These are phyloP conservation scores for honey bee (Apis mellifera) DNA, from an alignment of 1,140 invertebrate species.

Conservation along the genomic window Amel_HAv3.1 CM009939.2:2256001-2256500, in stretches of 20 bases:
- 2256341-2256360: not conserved
- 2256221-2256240: constrained; percentile 26
- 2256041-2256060: too few relatives aligned
- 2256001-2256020: constrained; percentile 52
- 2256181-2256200: constrained; percentile 45
- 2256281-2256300: constrained; percentile 43
- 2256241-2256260: constrained; percentile 30
- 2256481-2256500: too few relatives aligned
- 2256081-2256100: constrained; percentile 2
- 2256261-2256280: constrained; percentile 33
- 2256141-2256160: constrained; percentile 21
- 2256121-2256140: not conserved
- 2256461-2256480: too few relatives aligned
- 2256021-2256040: constrained; percentile 8
- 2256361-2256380: not conserved
- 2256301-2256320: not conserved
- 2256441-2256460: not conserved
- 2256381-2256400: not conserved
- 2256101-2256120: constrained; percentile 20
- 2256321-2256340: not conserved
- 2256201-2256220: constrained; percentile 26
- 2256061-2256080: not conserved
- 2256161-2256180: not conserved
- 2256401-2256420: not conserved
- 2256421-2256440: not conserved